Percentiles rank a stretch among this genome's conserved stretches.
Conservation (phyloP, 2,888 invertebrate species). For the Himalopsyche anomala region DNA sequence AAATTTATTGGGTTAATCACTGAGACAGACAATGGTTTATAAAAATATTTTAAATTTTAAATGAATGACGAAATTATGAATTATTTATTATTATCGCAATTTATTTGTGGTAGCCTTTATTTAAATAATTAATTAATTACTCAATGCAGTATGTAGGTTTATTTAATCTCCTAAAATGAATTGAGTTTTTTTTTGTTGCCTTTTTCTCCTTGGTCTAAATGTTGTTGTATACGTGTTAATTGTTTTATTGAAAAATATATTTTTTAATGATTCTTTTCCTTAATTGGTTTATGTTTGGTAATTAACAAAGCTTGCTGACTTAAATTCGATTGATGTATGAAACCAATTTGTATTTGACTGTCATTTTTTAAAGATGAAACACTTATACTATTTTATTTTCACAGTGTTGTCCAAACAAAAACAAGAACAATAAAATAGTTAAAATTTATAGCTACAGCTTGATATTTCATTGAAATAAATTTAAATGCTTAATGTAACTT, state of each 20-base stretch:
- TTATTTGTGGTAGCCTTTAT: too few species aligned
- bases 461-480: constrained; percentile 5
- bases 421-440: constrained; percentile 23
- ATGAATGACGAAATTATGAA: too few species aligned
- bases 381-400: not conserved
- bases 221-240: not conserved
- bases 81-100: too few species aligned
- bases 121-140: too few species aligned
- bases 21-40: too few species aligned
- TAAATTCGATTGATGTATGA: not conserved
- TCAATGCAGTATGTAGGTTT: too few species aligned
- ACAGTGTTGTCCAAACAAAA: constrained; percentile 2
- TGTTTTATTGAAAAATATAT: not conserved
- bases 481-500: not conserved
- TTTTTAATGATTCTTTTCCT: not conserved
- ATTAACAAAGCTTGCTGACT: not conserved
- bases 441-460: not conserved
- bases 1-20: too few species aligned
- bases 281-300: constrained; percentile 20
- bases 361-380: constrained; percentile 1
- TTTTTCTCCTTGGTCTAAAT: not conserved
- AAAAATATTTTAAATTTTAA: too few species aligned
- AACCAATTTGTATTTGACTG: not conserved
- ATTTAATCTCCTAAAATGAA: too few species aligned
- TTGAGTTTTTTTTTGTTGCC: too few species aligned